Percentiles rank a stretch among this genome's conserved stretches.
These are phyloP conservation scores for Philantomba maxwellii DNA, from an alignment of 2,113 vertebrate species.

Conservation along the genomic window DNA sequence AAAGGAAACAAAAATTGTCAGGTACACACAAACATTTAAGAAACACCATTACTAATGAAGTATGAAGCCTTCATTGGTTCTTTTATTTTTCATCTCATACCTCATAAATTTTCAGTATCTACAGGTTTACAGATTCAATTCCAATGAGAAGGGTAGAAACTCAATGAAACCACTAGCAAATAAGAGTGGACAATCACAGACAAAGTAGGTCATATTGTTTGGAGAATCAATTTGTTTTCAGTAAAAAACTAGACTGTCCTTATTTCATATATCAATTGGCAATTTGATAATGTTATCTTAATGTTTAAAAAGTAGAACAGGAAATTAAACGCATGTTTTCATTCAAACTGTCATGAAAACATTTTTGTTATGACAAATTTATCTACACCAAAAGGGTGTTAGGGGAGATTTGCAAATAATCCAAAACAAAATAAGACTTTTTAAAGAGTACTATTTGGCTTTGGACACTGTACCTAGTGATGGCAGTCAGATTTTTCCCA, in stretches of 20 bases:
- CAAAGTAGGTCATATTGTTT: not conserved
- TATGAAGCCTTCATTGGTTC: not conserved
- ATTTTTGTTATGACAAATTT: not conserved
- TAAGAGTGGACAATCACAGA: not conserved
- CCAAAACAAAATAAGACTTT: not conserved
- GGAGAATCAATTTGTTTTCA: slow-evolving; percentile 1
- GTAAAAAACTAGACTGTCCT: not conserved
- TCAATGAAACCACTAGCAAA: not conserved
- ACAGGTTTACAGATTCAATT: not conserved
- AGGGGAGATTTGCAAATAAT: not conserved
- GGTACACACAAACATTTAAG: not conserved
- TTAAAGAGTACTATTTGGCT: not conserved
- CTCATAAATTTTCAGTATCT: not conserved
- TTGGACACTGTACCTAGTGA: not conserved
- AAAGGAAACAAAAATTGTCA: not conserved
- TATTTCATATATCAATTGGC: not conserved
- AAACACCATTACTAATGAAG: not conserved
- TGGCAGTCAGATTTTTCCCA: not conserved
- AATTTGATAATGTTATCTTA: not conserved
- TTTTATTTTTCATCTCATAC: not conserved
- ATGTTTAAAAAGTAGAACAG: not conserved
- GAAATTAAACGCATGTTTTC: slow-evolving; percentile 18
- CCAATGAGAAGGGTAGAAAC: not conserved
- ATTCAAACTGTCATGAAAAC: not conserved
- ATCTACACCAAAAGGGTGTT: not conserved